A percentile compares a stretch with the other conserved stretches of the same genome.
These are phyloP conservation scores for Athalia rosae DNA, from an alignment of 2,888 invertebrate genomes.

Conservation along the genomic window DNA sequence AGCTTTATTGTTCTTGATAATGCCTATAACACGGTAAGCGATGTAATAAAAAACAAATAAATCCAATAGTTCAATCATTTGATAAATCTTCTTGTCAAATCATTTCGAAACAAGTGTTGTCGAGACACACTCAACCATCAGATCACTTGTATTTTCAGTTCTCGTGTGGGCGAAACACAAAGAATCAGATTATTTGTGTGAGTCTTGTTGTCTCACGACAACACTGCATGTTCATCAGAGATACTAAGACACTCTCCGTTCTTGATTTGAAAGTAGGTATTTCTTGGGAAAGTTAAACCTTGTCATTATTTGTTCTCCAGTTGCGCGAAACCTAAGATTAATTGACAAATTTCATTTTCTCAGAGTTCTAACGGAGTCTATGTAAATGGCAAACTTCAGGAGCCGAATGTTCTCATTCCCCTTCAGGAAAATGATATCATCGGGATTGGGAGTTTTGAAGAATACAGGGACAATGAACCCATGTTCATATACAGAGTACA, in stretches of 20 bases:
- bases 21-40: conserved; percentile 18
- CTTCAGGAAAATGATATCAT: conserved; percentile 75
- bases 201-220: conserved; percentile 63
- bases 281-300: not conserved
- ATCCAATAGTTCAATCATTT: no score
- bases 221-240: conserved; percentile 62
- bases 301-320: not conserved
- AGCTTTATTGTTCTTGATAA: conserved; percentile 32
- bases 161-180: conserved; percentile 62
- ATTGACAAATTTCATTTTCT: conserved; percentile 55
- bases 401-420: conserved; percentile 67
- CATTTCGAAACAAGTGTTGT: no score
- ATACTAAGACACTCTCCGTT: conserved; percentile 56
- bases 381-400: conserved; percentile 74
- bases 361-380: conserved; percentile 80
- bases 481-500: conserved; percentile 53
- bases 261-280: conserved; percentile 61
- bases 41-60: no score
- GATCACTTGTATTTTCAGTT: conserved; percentile 58
- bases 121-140: not conserved
- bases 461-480: not conserved
- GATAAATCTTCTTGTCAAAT: no score
- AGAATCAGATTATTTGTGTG: conserved; percentile 59
- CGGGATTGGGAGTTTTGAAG: conserved; percentile 73
- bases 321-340: no score